Percentiles rank a stretch among this genome's conserved stretches.
phyloP scores from a whole-genome alignment of 2,113 vertebrate genomes.

The Oplegnathus fasciatus region DNA sequence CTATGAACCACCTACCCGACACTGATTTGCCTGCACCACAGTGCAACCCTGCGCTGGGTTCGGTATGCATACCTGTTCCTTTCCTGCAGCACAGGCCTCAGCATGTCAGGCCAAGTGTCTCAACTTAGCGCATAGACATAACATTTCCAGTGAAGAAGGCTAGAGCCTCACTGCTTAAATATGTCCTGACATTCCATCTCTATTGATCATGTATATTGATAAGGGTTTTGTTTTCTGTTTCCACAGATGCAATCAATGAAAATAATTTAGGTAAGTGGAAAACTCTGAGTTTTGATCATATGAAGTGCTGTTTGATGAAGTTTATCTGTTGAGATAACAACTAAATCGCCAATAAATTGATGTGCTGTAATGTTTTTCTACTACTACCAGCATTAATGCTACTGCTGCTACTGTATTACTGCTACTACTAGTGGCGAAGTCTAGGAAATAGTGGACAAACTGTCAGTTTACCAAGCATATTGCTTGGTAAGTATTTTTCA shows the following conservation, averaged over 20 bases:
- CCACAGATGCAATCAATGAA: constrained; percentile 67
- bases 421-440: neutral
- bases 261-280: constrained; percentile 63
- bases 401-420: neutral
- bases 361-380: neutral
- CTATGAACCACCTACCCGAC: neutral
- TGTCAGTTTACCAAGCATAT: neutral
- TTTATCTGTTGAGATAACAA: neutral
- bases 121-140: constrained; percentile 48
- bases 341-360: neutral
- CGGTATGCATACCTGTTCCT: constrained; percentile 37
- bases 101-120: constrained; percentile 41
- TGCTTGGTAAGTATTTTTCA: neutral
- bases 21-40: neutral
- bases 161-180: neutral
- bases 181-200: constrained; percentile 25
- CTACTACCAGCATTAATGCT: neutral
- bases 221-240: constrained; percentile 43
- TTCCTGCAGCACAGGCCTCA: constrained; percentile 45
- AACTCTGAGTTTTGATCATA: neutral
- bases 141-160: constrained; percentile 39
- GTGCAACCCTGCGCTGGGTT: neutral
- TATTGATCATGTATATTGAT: constrained; percentile 42
- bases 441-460: neutral
- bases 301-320: neutral